Evolutionary conservation across 1,140 invertebrate species (phyloP).

Genomic region (Stegodyphus mimosarum): DNA sequence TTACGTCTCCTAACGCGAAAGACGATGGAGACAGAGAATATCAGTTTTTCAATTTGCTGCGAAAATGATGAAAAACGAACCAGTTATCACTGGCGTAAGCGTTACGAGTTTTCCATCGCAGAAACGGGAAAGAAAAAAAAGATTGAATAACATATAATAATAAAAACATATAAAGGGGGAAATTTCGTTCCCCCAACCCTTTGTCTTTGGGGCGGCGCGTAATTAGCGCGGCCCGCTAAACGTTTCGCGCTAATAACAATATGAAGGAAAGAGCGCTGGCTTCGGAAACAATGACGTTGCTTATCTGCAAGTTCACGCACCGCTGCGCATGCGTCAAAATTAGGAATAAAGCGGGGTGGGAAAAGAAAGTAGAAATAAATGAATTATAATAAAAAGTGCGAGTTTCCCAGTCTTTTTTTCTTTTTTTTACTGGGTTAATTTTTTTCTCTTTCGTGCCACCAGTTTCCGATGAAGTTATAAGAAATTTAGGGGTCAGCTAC

Average conservation of each 20-base stretch:
- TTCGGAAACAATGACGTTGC: not conserved
- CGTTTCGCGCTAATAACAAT: constrained; percentile 48
- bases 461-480: too few species aligned
- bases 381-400: constrained; percentile 15
- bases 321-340: constrained; percentile 21
- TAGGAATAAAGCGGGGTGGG: not conserved
- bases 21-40: constrained; percentile 28
- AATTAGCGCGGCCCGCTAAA: constrained; percentile 53
- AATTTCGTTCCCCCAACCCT: constrained; percentile 3
- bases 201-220: constrained; percentile 8
- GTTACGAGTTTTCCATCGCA: constrained; percentile 9
- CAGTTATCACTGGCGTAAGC: constrained; percentile 52
- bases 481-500: too few species aligned
- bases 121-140: not conserved
- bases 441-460: too few species aligned
- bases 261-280: constrained; percentile 22
- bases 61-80: constrained; percentile 56
- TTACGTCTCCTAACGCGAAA: not conserved
- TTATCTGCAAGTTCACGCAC: constrained; percentile 29
- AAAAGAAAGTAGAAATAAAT: constrained; percentile 31
- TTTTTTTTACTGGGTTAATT: too few species aligned
- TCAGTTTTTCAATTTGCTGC: constrained; percentile 58
- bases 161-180: not conserved
- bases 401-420: too few species aligned
- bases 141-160: not conserved